Evolutionary conservation across 2,797 vertebrate species (phyloP), one percentile per base, ranked within the genome.

Genomic region (Acipenser ruthenus): DNA sequence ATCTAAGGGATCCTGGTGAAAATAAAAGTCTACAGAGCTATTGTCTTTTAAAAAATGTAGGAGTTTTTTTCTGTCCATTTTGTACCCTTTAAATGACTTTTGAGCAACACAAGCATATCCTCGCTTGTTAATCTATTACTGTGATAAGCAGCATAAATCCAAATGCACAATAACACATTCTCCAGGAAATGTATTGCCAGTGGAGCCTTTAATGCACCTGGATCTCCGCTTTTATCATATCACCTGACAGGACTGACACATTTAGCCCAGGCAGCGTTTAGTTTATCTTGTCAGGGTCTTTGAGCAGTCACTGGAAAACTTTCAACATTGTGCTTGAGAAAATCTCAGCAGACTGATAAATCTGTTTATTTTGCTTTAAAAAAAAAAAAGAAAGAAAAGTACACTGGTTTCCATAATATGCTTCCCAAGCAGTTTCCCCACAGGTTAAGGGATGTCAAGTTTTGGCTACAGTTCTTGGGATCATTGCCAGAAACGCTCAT

Each of bases 261-360:
- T 74, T 67, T 49, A 68, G 51, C 63, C 60, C 69, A 62, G 63
- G 49, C 52, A 64, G 10, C 8, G 71, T 74, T 70, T 72, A 73
- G 65, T 77, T 75, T 79, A 78, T 80, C 76, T 79, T 74, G 70
- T 82, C 73, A 73, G 72, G 7, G 61, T 78, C 77, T 77, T 66
- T 73, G 73, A 79, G 73, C 50, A 78, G 80, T 76, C 62, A 82
- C 68, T 74, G 69, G 65, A 82, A 79, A 73, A 49, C 71, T 82
- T 80, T 86, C 74, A 82, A 70, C 7, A 11, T 62, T 75, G 48
- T 80, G 65, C 72, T 79, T 78, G 62, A 67, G 73, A 71, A 85
- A 86, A 84, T 75, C 81, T 62, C 69, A 73, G 69, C 74, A 84
- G 81, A 79, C 77, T 87, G 85, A 88, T 86, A 82, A 79, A 83